Evolutionary conservation across 2,797 vertebrate species (phyloP), one percentile per base, ranked within the genome.

Genomic region (Poeciliopsis presidionis): DNA sequence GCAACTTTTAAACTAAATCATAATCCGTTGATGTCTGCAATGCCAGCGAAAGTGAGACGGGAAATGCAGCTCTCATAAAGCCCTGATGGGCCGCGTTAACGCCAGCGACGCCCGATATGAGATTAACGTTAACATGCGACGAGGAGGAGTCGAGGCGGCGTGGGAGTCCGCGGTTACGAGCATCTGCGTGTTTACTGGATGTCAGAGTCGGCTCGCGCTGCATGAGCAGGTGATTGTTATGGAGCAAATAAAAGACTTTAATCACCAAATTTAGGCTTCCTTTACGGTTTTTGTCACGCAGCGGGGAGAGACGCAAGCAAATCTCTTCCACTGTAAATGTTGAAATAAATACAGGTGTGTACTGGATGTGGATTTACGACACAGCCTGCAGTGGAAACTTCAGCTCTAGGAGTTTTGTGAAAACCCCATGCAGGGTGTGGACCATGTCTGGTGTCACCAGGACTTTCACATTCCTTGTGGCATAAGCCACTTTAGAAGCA

Each of bases 101-200:
- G 49, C 90, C 87, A 92, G 88, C 90, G 86, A 92, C 85, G 83
- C 79, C 76, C 67, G 55, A 84, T 70, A 87, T 86, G 57, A 86
- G 86, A 85, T 84, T 90, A 91, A 91, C 84, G 89, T 83, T 90
- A 87, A 93, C 87, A 82, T 82, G 39, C 11, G 87, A 87, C 33
- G 20, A 77, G 71, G 20, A 77, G 71, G 20, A 77, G 79, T 78
- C n/a, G 25, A 47, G 79, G 79, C n/a, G n/a, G 45, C 3, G 45
- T 59, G 22, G 55, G 41, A 61, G 78, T 5, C 39, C 43, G 73
- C 41, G 80, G 82, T 83, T 81, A 80, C 77, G 72, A 73, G 67
- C 7, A 30, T 28, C 47, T 59, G 74, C 20, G 53, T 59, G 55
- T 79, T 74, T 81, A 75, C 74, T 36, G 74, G 41, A 28, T 80